A percentile compares a stretch with the other conserved stretches of the same genome.
Evolutionary conservation across 2,797 vertebrate genomes (phyloP).

Genomic region (Gambusia yucatana): DNA sequence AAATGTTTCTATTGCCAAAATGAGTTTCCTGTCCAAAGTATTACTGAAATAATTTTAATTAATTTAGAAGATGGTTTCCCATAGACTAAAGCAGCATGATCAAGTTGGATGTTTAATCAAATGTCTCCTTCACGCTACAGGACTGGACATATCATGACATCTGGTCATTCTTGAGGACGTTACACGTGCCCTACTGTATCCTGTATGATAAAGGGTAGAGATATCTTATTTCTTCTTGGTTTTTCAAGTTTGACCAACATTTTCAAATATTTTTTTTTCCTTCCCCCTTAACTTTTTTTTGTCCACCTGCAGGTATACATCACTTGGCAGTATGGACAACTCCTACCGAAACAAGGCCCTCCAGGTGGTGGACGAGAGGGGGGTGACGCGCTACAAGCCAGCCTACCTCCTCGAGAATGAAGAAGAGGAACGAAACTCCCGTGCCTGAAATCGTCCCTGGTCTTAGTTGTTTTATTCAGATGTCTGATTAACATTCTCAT

Average conservation of each 20-base stretch:
- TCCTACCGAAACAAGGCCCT: conserved; percentile 86
- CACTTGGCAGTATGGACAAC: conserved; percentile 92
- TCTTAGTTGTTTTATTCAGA: conserved; percentile 14
- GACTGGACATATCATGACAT: conserved; percentile 97
- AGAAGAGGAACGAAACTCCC: conserved; percentile 89
- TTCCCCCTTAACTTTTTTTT: too few relatives aligned
- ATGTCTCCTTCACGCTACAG: conserved; percentile 67
- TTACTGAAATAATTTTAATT: background rate
- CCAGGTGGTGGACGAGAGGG: conserved; percentile 78
- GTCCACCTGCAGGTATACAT: conserved; percentile 86
- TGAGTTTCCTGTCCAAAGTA: background rate
- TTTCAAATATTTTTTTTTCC: background rate
- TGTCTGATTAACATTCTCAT: conserved; percentile 1
- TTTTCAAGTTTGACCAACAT: background rate
- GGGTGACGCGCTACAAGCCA: conserved; percentile 83
- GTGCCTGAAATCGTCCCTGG: conserved; percentile 64
- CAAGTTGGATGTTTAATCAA: background rate
- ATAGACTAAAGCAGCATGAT: background rate
- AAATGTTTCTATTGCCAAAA: background rate
- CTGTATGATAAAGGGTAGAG: conserved; percentile 97
- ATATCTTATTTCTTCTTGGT: background rate
- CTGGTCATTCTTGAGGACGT: conserved; percentile 91
- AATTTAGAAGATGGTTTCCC: background rate
- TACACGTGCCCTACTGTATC: conserved; percentile 93
- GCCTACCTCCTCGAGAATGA: conserved; percentile 91